phyloP scores from a whole-genome alignment of 2,888 invertebrate genomes.

The Camptogramma bilineatum region DNA sequence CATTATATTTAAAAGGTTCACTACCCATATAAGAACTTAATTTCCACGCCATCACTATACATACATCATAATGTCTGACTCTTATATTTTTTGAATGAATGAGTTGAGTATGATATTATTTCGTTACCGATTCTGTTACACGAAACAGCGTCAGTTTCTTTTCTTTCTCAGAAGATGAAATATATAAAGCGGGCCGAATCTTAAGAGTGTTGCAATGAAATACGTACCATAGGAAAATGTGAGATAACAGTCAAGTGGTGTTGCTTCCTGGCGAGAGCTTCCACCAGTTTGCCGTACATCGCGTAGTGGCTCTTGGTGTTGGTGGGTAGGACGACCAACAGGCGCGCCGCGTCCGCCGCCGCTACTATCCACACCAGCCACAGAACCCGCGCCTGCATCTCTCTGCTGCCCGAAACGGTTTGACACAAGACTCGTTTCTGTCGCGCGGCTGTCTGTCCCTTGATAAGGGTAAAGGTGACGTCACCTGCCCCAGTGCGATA shows the following conservation, averaged over 20 bases:
- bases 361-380: conserved; percentile 58
- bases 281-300: conserved; percentile 79
- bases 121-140: no score
- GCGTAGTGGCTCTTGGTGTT: conserved; percentile 84
- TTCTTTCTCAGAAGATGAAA: background rate
- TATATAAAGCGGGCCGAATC: background rate
- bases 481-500: conserved; percentile 45
- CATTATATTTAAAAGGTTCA: no score
- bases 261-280: conserved; percentile 71
- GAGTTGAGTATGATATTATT: no score
- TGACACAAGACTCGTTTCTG: conserved; percentile 52
- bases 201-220: conserved; percentile 12
- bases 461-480: conserved; percentile 56
- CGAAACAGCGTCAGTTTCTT: background rate
- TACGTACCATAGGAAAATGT: conserved; percentile 80
- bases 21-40: no score
- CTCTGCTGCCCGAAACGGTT: conserved; percentile 65
- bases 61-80: no score
- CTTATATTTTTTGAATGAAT: no score
- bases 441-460: conserved; percentile 45
- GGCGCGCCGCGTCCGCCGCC: conserved; percentile 66
- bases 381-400: conserved; percentile 70
- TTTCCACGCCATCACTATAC: no score
- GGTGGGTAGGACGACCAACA: conserved; percentile 80
- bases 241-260: conserved; percentile 79